Evolutionary conservation across 2,888 invertebrate species (phyloP).

Genomic region (Athalia rosae): DNA sequence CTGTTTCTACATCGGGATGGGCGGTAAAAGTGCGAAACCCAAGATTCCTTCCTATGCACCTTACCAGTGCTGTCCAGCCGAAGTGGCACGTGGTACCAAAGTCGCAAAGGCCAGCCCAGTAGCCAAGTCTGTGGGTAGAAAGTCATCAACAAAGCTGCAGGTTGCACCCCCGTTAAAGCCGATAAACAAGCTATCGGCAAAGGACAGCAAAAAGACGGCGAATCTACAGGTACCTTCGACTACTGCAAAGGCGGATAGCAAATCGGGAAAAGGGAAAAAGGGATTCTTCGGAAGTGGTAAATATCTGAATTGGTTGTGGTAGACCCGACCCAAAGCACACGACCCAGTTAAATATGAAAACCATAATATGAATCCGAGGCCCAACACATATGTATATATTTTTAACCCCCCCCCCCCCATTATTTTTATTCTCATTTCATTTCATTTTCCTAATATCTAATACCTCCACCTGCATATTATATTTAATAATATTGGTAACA

Average conservation of each 20-base stretch:
- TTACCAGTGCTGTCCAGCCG: conserved; percentile 94
- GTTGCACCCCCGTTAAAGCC: conserved; percentile 64
- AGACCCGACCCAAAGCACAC: conserved; percentile 62
- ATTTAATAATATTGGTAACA: too few relatives aligned
- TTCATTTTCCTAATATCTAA: too few relatives aligned
- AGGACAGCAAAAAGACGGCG: conserved; percentile 72
- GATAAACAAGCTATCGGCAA: conserved; percentile 73
- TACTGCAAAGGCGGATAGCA: conserved; percentile 65
- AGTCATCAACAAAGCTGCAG: conserved; percentile 52
- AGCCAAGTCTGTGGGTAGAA: conserved; percentile 56
- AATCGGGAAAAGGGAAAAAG: conserved; percentile 80
- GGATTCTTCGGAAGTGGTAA: conserved; percentile 91
- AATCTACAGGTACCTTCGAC: conserved; percentile 52
- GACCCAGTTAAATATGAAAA: conserved; percentile 9
- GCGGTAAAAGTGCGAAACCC: conserved; percentile 87
- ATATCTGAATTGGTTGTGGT: conserved; percentile 86
- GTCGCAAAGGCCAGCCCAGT: conserved; percentile 82
- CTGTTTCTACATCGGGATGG: conserved; percentile 97
- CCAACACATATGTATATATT: not conserved
- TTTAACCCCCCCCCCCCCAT: too few relatives aligned
- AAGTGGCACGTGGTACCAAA: conserved; percentile 86
- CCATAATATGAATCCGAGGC: not conserved
- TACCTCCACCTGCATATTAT: too few relatives aligned
- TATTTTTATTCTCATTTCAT: too few relatives aligned
- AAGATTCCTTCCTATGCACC: conserved; percentile 88